Base-by-base conservation (phyloP, 2,888 invertebrate species). In the Allolobophora icterica region DNA sequence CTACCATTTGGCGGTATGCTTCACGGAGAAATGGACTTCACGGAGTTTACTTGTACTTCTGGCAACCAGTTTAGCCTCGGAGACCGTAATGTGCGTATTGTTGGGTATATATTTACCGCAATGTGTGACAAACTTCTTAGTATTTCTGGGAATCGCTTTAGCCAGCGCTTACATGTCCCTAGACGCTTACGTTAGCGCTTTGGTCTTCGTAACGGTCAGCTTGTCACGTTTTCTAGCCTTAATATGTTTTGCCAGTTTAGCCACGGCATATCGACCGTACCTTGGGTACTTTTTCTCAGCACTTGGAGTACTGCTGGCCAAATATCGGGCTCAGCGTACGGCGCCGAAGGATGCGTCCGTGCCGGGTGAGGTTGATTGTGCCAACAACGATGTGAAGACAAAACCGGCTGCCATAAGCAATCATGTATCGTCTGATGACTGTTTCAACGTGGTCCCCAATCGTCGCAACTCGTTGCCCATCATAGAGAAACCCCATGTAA, bases 401-500 rank as follows among this genome's bases (percentile, higher is more conserved):
- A 8, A 71, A 17, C 71, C n/a, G 71, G 30, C 11, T 30, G 71
- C 71, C 71, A 71, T 71, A 11, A 11, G 30, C 71, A n/a, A 71
- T 71, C 71, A 71, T 71, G 30, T 71, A n/a, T 71, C 71, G 8
- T n/a, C 71, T 30, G n/a, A 21, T 24, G 52, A 71, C 71, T 71
- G 71, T 71, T 71, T 71, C 71, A 71, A n/a, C 15, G 87, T 87
- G 35, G 24, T 19, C 21, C 34, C 87, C 34, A 87, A 35, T 87
- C 87, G 87, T 87, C 87, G 87, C 35, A 38, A 5, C 34, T 87
- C 87, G 34, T 38, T 87, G 87, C 87, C 87, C 17, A 38, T 87
- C 87, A 87, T 87, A 87, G 33, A 87, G 87, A 87, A 87, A 38
- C 38, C 87, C 34, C 34, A 19, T 38, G 87, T 87, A 87, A 87